Base-by-base conservation (phyloP, 1,140 invertebrate genomes). In the Solenopsis invicta region DNA sequence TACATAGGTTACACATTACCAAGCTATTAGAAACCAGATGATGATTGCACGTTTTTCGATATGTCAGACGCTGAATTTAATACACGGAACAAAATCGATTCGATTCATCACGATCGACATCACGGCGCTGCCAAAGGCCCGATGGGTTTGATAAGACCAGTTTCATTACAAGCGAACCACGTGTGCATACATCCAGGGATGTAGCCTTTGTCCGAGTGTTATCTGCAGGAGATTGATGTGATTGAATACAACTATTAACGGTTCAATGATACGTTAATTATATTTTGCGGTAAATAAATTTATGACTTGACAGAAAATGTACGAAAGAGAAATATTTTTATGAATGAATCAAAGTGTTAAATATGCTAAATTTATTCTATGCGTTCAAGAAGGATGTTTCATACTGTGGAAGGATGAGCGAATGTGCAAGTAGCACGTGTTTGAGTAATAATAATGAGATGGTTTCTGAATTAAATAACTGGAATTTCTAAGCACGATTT, bases 61-160 rank as follows among this genome's bases (percentile, higher is more conserved):
- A 80, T 10, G 6, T 50, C 34, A 34, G 10, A 34, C 16, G 34
- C 12, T 16, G 24, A 54, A 13, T 4, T 54, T 71, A 69, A 81
- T 81, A 24, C 34, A 71, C 10, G 52, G 66, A 67, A 71, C 48
- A 48, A 81, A 81, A 71, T 34, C 9, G 21, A 81, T 81, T 54
- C 64, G 64, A 54, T 71, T 16, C 41, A 81, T 71, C 21, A 18
- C n/a, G 16, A 61, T 71, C n/a, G 34, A 80, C 21, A 69, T 81
- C 21, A 69, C 10, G 37, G 16, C 16, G 50, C 48, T 71, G 18
- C 16, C 48, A 54, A 37, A 69, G 34, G 16, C 37, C 48, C n/a
- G 34, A 41, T 69, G 9, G 24, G 3, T 80, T 81, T 81, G 16
- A 71, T 81, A 81, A 81, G n/a, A 6, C 64, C 13, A 52, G 41